A percentile compares a stretch with the other conserved stretches of the same genome.
These are phyloP conservation scores for Melanaphis sacchari DNA, from an alignment of 1,140 invertebrate species.

Conservation along the genomic window DNA sequence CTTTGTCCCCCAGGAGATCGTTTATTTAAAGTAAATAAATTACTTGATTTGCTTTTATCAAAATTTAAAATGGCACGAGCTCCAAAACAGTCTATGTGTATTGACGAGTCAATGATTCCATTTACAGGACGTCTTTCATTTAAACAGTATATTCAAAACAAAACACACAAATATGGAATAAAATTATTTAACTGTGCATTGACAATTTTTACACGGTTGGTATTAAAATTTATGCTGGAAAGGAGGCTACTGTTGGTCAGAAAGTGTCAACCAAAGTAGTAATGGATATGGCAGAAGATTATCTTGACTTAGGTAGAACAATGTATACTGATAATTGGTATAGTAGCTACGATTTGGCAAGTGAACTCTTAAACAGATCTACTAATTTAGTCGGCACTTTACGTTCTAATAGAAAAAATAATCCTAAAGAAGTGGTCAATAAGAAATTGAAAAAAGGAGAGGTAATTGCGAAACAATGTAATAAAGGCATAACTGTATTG, in stretches of 20 bases:
- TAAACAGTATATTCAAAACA: too few species aligned
- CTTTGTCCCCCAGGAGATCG: too few species aligned
- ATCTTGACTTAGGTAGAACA: too few species aligned
- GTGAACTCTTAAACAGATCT: slow-evolving; percentile 58
- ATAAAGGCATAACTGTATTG: slow-evolving; percentile 58
- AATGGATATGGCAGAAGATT: too few species aligned
- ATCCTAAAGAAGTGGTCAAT: slow-evolving; percentile 59
- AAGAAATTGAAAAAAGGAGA: slow-evolving; percentile 60
- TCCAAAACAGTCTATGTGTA: not conserved
- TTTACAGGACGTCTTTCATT: slow-evolving; percentile 11
- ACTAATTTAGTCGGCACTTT: slow-evolving; percentile 60
- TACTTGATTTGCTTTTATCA: too few species aligned
- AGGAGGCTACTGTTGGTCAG: too few species aligned
- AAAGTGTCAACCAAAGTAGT: too few species aligned
- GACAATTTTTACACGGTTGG: too few species aligned
- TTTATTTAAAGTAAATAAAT: too few species aligned
- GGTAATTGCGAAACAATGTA: slow-evolving; percentile 34
- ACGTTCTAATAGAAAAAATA: slow-evolving; percentile 59
- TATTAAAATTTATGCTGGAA: too few species aligned
- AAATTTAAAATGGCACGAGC: not conserved
- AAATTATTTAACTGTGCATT: too few species aligned
- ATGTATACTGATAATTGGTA: not conserved
- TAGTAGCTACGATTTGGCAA: slow-evolving; percentile 1
- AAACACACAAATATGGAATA: too few species aligned
- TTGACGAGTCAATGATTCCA: slow-evolving; percentile 54